Conservation (phyloP, 2,888 invertebrate species). For the Prostheceraeus crozeri region DNA sequence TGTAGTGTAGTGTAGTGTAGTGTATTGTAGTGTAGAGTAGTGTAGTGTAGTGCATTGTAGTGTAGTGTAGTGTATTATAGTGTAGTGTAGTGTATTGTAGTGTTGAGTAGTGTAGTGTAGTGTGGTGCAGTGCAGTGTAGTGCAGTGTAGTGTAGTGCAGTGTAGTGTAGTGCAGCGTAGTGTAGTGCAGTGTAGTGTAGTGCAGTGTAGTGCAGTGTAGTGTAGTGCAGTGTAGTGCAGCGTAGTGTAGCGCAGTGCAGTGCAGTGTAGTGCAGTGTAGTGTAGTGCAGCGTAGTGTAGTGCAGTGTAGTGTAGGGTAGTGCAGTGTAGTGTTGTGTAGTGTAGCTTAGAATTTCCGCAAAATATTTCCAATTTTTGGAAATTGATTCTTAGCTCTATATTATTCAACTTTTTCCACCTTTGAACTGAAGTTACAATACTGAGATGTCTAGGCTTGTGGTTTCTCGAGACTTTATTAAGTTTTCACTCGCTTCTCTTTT, state of each 20-base stretch:
- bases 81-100: slow-evolving; percentile 37
- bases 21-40: slow-evolving; percentile 27
- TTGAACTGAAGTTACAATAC: no score
- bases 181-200: slow-evolving; percentile 37
- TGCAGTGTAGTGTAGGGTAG: slow-evolving; percentile 33
- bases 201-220: slow-evolving; percentile 32
- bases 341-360: background rate
- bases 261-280: slow-evolving; percentile 33
- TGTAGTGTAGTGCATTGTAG: slow-evolving; percentile 34
- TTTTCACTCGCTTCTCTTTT: no score
- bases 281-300: slow-evolving; percentile 35
- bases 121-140: slow-evolving; percentile 34
- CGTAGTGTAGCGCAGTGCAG: slow-evolving; percentile 27
- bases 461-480: no score
- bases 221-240: slow-evolving; percentile 31
- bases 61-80: slow-evolving; percentile 35
- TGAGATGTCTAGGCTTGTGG: no score
- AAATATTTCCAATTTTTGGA: no score
- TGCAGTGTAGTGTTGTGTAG: slow-evolving; percentile 16
- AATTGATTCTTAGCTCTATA: no score
- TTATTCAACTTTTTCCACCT: no score
- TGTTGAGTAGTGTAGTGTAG: slow-evolving; percentile 37
- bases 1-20: slow-evolving; percentile 36
- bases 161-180: slow-evolving; percentile 35
- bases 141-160: slow-evolving; percentile 37